Percentiles rank a stretch among this genome's conserved stretches.
Evolutionary conservation across 2,888 invertebrate species (phyloP).

Genomic region (Ariolimax columbianus): DNA sequence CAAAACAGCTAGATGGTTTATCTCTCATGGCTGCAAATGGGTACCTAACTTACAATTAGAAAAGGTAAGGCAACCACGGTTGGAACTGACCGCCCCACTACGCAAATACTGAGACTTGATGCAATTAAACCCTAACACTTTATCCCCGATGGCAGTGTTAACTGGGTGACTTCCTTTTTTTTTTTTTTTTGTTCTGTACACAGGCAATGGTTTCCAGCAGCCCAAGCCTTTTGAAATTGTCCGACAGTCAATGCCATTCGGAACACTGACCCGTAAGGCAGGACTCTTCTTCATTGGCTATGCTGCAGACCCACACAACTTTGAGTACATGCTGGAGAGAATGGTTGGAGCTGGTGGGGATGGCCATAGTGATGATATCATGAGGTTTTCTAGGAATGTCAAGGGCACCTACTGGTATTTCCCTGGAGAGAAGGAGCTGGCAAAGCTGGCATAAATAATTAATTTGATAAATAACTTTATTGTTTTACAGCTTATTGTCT

Average conservation of each 20-base stretch:
- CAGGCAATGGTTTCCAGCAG: constrained; percentile 72
- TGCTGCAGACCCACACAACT: constrained; percentile 73
- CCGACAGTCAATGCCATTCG: constrained; percentile 78
- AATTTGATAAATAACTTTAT: not conserved
- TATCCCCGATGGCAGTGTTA: no score
- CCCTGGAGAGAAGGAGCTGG: constrained; percentile 74
- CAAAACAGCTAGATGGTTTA: no score
- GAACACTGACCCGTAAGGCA: constrained; percentile 70
- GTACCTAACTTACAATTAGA: no score
- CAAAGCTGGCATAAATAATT: constrained; percentile 61
- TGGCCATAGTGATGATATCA: constrained; percentile 75
- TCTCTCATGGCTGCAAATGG: no score
- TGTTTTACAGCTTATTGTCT: not conserved
- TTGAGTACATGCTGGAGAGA: constrained; percentile 78
- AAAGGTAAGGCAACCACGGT: no score
- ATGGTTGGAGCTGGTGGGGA: constrained; percentile 77
- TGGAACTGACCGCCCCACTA: no score
- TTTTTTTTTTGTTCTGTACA: no score
- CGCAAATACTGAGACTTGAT: no score
- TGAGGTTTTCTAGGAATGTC: constrained; percentile 74
- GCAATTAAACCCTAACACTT: no score
- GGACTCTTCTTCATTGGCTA: constrained; percentile 79
- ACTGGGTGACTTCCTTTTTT: no score
- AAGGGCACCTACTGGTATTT: constrained; percentile 79
- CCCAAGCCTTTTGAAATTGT: constrained; percentile 77